Evolutionary conservation across 2,113 vertebrate genomes (phyloP).

Genomic region (Ciconia maguari): DNA sequence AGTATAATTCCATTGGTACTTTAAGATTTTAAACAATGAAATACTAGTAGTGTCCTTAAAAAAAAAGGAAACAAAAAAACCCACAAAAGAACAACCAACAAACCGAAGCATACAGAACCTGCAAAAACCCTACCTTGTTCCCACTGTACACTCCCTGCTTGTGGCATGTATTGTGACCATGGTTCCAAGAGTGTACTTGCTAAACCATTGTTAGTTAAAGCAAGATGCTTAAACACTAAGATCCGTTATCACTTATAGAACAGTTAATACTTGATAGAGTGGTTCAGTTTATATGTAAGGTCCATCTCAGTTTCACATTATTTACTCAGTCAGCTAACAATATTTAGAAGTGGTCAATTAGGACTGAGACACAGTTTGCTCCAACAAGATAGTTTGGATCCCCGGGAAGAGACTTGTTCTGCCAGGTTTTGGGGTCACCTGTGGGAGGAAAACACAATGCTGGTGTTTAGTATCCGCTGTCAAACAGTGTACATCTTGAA

Average conservation of each 20-base stretch:
- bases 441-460: slow-evolving; percentile 71
- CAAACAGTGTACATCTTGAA: slow-evolving; percentile 59
- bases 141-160: slow-evolving; percentile 45
- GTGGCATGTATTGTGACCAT: slow-evolving; percentile 82
- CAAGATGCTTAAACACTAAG: slow-evolving; percentile 69
- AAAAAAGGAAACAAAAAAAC: background rate
- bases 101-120: slow-evolving; percentile 56
- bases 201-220: slow-evolving; percentile 75
- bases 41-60: slow-evolving; percentile 59
- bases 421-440: slow-evolving; percentile 99
- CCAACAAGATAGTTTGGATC: slow-evolving; percentile 99
- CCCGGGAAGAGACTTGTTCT: slow-evolving; percentile 98
- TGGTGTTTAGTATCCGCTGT: slow-evolving; percentile 66
- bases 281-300: slow-evolving; percentile 72
- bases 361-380: slow-evolving; percentile 98
- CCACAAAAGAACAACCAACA: slow-evolving; percentile 10
- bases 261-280: slow-evolving; percentile 83
- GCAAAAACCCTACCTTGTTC: slow-evolving; percentile 59
- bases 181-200: slow-evolving; percentile 81
- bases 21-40: slow-evolving; percentile 59
- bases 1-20: slow-evolving; percentile 57
- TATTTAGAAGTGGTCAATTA: slow-evolving; percentile 98
- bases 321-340: slow-evolving; percentile 85
- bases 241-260: slow-evolving; percentile 67
- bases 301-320: slow-evolving; percentile 81